Conservation (phyloP, 2,113 vertebrate species). For the Coptodon rendalli region DNA sequence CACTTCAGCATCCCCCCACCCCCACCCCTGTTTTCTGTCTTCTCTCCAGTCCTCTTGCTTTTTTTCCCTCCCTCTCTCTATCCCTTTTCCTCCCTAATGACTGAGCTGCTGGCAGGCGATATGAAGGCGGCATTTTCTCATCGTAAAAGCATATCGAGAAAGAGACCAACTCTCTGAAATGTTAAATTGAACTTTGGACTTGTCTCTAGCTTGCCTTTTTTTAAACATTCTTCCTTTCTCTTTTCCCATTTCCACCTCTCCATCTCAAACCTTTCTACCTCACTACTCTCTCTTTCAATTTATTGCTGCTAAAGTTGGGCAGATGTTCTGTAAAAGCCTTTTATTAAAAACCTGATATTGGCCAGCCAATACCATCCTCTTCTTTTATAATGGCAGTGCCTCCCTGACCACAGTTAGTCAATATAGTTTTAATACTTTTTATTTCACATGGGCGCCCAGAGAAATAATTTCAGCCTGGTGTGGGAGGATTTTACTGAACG, state of each 20-base stretch:
- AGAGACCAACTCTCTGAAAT: conserved; percentile 1
- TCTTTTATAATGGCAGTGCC: background rate
- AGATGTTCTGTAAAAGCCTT: background rate
- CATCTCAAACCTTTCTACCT: background rate
- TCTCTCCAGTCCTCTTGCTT: background rate
- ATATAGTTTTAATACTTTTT: conserved; percentile 37
- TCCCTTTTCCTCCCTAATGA: conserved; percentile 19
- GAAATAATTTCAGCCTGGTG: conserved; percentile 10
- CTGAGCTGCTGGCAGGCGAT: conserved; percentile 29
- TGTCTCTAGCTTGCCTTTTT: background rate
- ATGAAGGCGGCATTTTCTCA: background rate
- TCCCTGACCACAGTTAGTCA: conserved; percentile 14
- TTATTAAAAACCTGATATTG: conserved; percentile 28
- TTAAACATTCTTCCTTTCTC: background rate
- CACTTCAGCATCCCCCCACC: background rate
- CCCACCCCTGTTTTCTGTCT: background rate
- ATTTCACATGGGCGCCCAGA: conserved; percentile 1
- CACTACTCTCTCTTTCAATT: background rate
- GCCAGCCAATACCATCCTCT: background rate
- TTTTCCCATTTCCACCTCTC: background rate
- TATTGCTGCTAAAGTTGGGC: background rate
- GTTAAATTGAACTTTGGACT: conserved; percentile 6
- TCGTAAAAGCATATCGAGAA: background rate
- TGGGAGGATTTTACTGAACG: conserved; percentile 23
- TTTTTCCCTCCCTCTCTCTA: background rate